Evolutionary conservation across 2,888 invertebrate genomes (phyloP).

Genomic region (Cheilosia pagana): DNA sequence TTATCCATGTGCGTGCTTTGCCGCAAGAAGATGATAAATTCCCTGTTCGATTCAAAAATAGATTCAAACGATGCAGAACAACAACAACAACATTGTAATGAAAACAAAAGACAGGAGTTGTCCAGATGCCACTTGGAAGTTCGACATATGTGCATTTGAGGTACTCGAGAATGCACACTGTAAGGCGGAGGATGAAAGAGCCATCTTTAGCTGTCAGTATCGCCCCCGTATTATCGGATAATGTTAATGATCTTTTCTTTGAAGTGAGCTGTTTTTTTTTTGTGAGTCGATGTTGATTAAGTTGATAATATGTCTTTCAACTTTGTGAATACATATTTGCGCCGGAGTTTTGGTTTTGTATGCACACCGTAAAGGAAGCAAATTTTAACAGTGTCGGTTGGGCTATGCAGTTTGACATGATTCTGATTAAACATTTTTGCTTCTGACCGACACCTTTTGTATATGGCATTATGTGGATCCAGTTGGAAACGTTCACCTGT

Average conservation of each 20-base stretch:
- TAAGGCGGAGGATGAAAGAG: conserved; percentile 7
- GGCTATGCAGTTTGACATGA: too few relatives aligned
- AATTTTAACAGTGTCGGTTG: background rate
- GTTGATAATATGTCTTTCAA: conserved; percentile 4
- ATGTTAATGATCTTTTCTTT: conserved; percentile 43
- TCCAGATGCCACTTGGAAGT: conserved; percentile 58
- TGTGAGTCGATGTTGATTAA: background rate
- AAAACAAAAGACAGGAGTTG: conserved; percentile 46
- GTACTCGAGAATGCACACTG: conserved; percentile 8
- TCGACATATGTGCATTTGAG: conserved; percentile 45
- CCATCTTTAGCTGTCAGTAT: conserved; percentile 32
- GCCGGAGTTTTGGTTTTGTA: too few relatives aligned
- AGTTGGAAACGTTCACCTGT: background rate
- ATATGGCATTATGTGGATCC: background rate
- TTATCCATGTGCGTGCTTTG: conserved; percentile 19
- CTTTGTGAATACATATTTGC: background rate
- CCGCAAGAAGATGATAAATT: conserved; percentile 50
- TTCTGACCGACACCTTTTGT: too few relatives aligned
- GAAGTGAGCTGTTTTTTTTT: background rate
- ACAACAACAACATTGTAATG: conserved; percentile 9
- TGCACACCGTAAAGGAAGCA: background rate
- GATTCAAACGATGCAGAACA: conserved; percentile 17
- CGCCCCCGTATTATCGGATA: conserved; percentile 33
- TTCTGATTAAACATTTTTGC: too few relatives aligned
- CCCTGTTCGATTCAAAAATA: conserved; percentile 40